Base-by-base conservation (phyloP, 1,140 invertebrate genomes). In the Drosophila insularis region DNA sequence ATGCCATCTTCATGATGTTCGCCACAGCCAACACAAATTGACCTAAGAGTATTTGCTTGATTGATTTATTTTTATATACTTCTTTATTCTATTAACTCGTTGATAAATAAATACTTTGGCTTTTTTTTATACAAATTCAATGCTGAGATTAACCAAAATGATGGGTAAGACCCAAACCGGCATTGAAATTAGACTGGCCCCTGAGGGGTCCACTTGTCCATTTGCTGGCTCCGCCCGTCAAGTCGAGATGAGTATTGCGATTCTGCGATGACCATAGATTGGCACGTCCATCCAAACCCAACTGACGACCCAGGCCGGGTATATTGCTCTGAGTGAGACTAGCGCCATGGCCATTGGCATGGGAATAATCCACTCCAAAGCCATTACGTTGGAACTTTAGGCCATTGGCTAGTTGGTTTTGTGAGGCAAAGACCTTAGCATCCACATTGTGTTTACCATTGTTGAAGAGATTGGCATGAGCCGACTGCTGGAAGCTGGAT, bases 321-420 rank as follows among this genome's bases (percentile, higher is more conserved):
- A 91, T 81, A 14, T 84, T 91, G 63, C 81, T 84, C 62, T 90
- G 81, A 2, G 81, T 90, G 17, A 91, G 13, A 53, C 84, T 86
- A 10, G 89, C 89, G n/a, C 81, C 79, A 14, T 90, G 89, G 8
- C 89, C 89, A 40, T 90, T 87, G 32, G 66, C 59, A 50, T 91
- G 81, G 0, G 84, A 80, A 73, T 90, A 90, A 1, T 89, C 84
- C 23, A 91, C 53, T 1, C 81, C 89, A 31, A 71, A 79, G 19
- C 89, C 89, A 32, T 90, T 91, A 14, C 89, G 84, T 40, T 91
- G 75, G 69, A 90, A 91, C 19, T 78, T 60, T 3, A 90, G 77
- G 27, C 89, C 89, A 61, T 90, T 90, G 63, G 89, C 81, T 0
- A 90, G 65, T 8, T 85, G 81, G 37, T 90, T 90, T 17, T 90